phyloP scores from a whole-genome alignment of 2,113 vertebrate genomes.

The Megaptera novaeangliae region DNA sequence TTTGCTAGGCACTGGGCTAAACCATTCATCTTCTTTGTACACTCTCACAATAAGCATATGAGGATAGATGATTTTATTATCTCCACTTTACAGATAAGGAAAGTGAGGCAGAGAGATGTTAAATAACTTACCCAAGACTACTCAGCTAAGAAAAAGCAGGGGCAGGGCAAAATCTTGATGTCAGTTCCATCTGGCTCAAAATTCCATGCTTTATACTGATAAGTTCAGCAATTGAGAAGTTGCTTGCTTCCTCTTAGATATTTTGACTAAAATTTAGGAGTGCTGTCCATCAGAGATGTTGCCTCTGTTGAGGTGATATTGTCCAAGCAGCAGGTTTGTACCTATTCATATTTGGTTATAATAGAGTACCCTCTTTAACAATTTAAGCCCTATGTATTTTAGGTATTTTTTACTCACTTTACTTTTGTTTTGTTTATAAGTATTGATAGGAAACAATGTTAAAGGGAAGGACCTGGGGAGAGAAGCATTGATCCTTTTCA shows the following conservation, averaged over 20 bases:
- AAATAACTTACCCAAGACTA: background rate
- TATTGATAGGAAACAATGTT: background rate
- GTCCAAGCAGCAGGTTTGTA: background rate
- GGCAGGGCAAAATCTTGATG: background rate
- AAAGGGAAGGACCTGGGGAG: background rate
- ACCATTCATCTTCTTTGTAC: background rate
- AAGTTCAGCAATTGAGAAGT: background rate
- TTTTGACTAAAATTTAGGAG: background rate
- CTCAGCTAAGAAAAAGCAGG: background rate
- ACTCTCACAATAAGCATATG: background rate
- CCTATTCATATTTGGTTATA: background rate
- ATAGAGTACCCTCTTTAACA: background rate
- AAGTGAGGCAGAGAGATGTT: background rate
- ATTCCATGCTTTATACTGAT: background rate
- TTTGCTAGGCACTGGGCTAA: background rate
- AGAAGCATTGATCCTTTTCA: accelerated
- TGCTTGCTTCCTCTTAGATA: background rate
- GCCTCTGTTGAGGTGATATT: background rate
- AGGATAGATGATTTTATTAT: background rate
- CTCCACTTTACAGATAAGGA: background rate
- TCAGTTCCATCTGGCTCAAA: background rate
- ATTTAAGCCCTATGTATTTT: background rate
- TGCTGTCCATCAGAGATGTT: background rate
- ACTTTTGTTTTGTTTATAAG: background rate
- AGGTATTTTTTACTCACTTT: background rate